Evolutionary conservation across 2,888 invertebrate genomes (phyloP).

Genomic region (Oegoconia quadripuncta): DNA sequence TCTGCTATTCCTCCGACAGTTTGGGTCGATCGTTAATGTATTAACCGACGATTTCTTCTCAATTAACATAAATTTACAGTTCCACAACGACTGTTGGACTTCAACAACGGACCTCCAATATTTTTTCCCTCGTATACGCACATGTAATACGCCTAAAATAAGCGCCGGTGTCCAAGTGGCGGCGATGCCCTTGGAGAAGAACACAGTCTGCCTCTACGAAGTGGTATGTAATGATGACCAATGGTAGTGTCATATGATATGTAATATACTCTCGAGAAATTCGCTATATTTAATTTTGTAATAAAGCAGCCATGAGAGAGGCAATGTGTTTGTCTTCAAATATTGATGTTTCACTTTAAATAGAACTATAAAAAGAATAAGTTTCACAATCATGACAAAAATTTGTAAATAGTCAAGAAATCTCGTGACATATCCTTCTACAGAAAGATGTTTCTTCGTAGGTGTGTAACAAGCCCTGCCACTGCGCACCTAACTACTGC

Average conservation of each 20-base stretch:
- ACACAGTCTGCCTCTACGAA: constrained; percentile 21
- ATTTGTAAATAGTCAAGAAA: neutral
- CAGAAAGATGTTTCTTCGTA: neutral
- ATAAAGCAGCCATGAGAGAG: no score
- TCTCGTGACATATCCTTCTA: constrained; percentile 1
- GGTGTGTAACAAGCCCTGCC: constrained; percentile 26
- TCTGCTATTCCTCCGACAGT: no score
- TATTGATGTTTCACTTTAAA: no score
- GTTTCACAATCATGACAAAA: no score
- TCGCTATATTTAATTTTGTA: no score
- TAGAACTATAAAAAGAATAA: no score
- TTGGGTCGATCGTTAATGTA: no score
- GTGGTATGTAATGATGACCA: constrained; percentile 16
- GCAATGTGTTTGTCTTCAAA: no score
- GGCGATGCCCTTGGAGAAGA: constrained; percentile 11
- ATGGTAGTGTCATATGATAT: no score
- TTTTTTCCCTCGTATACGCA: constrained; percentile 46
- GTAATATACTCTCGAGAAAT: no score
- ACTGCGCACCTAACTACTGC: constrained; percentile 22
- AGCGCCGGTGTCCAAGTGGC: constrained; percentile 39
- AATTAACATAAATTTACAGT: constrained; percentile 41
- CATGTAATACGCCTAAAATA: constrained; percentile 20
- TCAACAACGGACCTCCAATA: constrained; percentile 66
- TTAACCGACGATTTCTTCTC: no score
- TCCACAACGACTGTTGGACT: constrained; percentile 59